These are phyloP conservation scores for Glaucidium brasilianum DNA, from an alignment of 2,113 vertebrate species.

Conservation along the genomic window DNA sequence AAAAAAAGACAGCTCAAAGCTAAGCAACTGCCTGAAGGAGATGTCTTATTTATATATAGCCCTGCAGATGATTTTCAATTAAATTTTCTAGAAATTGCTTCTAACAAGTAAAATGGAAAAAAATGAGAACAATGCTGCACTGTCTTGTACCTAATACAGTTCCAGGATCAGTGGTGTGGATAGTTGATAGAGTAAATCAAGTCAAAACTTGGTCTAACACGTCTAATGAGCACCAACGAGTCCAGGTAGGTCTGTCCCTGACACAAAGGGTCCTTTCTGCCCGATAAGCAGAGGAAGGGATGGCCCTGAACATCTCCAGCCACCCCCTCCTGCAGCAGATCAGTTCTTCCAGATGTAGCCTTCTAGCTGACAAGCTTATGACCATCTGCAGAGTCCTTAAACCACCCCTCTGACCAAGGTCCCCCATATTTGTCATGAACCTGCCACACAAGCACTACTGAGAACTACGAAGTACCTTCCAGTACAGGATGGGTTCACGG, in stretches of 20 bases:
- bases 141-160: not conserved
- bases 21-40: not conserved
- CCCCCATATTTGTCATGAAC: not conserved
- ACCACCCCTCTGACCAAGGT: not conserved
- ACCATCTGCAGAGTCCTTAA: not conserved
- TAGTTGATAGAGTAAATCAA: not conserved
- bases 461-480: not conserved
- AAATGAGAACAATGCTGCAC: not conserved
- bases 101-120: not conserved
- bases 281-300: not conserved
- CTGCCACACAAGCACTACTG: not conserved
- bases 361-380: not conserved
- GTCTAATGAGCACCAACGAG: not conserved
- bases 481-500: accelerated
- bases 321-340: not conserved
- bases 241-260: not conserved
- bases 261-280: not conserved
- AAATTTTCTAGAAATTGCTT: not conserved
- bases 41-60: not conserved
- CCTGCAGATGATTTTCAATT: not conserved
- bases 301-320: not conserved
- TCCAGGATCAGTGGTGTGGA: not conserved
- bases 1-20: not conserved
- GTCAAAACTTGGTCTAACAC: not conserved
- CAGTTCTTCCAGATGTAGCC: not conserved